Evolutionary conservation across 1,140 invertebrate species (phyloP).

Genomic region (Bombus huntii): DNA sequence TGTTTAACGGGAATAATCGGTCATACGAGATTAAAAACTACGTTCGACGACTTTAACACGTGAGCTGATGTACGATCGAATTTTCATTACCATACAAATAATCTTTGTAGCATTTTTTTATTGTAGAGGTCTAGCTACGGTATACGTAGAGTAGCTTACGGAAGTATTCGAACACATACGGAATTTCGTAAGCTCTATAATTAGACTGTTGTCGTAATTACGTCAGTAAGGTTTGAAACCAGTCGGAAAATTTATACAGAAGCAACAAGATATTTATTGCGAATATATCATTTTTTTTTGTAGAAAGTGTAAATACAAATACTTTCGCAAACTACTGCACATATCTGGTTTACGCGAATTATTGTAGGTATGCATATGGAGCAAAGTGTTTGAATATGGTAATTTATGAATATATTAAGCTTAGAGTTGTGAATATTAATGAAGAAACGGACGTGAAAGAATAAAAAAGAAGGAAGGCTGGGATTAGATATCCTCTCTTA

Average conservation of each 20-base stretch:
- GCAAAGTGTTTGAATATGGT: neutral
- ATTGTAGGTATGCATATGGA: neutral
- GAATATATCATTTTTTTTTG: no score
- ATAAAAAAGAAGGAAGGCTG: neutral
- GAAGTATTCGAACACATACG: no score
- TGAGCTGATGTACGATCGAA: no score
- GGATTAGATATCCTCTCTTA: neutral
- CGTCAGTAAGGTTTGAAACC: no score
- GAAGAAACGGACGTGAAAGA: neutral
- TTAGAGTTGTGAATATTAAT: neutral
- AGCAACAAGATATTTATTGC: no score
- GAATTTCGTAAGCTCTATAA: no score
- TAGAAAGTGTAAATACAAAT: neutral
- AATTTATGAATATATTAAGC: neutral
- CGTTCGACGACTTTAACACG: neutral
- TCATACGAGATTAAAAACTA: neutral
- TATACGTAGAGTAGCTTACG: no score
- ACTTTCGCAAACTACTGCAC: neutral
- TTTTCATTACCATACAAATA: neutral
- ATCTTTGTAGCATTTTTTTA: neutral
- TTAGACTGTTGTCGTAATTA: no score
- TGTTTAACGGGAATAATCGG: neutral
- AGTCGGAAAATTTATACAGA: no score
- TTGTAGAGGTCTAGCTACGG: no score
- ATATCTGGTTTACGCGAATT: neutral